Evolutionary conservation across 2,113 vertebrate species (phyloP), one percentile per base, ranked within the genome.

Genomic region (Anguilla japonica): DNA sequence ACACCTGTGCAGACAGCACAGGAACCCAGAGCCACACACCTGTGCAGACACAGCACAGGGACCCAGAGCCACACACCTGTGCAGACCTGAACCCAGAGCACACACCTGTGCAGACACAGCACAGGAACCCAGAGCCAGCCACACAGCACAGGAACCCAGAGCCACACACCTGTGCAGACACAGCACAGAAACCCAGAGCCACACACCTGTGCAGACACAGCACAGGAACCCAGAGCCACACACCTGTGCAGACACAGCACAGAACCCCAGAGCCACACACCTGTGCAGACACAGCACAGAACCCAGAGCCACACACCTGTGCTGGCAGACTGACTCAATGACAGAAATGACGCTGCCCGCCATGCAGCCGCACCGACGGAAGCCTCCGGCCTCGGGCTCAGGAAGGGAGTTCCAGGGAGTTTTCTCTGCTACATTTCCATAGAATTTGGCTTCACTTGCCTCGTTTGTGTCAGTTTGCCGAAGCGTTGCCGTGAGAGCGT

Each of bases 71-170:
- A 89, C 16, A 41, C 67, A 83, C 84, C 81, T 85, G 57, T 60
- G 34, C 34, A 34, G 34, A 34, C 34, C 34, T 0, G 34, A 34
- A 34, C 34, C 34, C 34, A 34, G 34, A 34, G 34, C 43, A 86
- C 57, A 90, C 92, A 85, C 86, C 85, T 90, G 88, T 80, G 88
- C 80, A 83, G 67, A 89, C 90, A 90, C 89, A 88, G 87, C 2
- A 89, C 87, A 14, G n/a, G 5, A 84, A 91, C 88, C 87, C 80
- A 89, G 84, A 90, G 84, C 41, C 88, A 89, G n/a, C n/a, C 34
- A 34, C 34, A 34, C 34, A 34, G 34, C 34, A 34, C 34, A 34
- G 34, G 1, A 34, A 34, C 34, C 34, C 34, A 34, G 34, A 34
- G 34, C 34, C 34, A 34, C 34, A 34, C 34, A 34, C 1, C 34